Base-by-base conservation (phyloP, 2,888 invertebrate genomes). In the Lissocephala sabroskyi region DNA sequence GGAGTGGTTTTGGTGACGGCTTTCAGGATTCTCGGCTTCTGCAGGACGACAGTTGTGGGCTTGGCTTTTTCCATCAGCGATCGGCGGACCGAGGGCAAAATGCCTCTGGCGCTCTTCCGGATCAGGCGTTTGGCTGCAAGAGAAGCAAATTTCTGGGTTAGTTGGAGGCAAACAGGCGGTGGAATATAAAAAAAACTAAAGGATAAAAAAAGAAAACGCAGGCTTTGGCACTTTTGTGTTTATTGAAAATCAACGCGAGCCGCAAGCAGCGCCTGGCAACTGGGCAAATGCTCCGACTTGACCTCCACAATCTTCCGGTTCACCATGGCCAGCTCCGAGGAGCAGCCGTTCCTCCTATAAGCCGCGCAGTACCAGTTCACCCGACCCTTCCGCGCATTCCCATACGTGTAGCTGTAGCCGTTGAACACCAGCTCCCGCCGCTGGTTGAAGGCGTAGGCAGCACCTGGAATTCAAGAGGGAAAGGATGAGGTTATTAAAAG, bases 331-430 rank as follows among this genome's bases (percentile, higher is more conserved):
- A 41, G 16, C 9, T 14, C 11, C 1, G 30, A 29, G 7, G 1
- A 9, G 17, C 41, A 41, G 17, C 11, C 18, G 4, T 29, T 41
- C 30, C 16, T 9, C 6, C 3, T n/a, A n/a, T 30, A n/a, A 4
- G 16, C 41, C 10, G 13, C 41, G 30, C 41, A 41, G 1, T 10
- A 28, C 41, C 41, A 41, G 14, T n/a, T 5, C 10, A 41, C 30
- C 30, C 9, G 14, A 4, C 41, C 41, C 13, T 2, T 9, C 4
- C 41, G 41, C 4, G 30, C 41, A 17, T 18, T 30, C n/a, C 19
- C 30, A 29, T 41, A 41, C n/a, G 17, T 11, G 9, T 30, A 30
- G 17, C 5, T 17, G 16, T 30, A 16, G n/a, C 13, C 41, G n/a
- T 11, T 10, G 28, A 30, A 13, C 4, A 41, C 10, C 4, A 41